A percentile compares a stretch with the other conserved stretches of the same genome.
Evolutionary conservation across 2,797 vertebrate genomes (phyloP).

Genomic region (Varecia variegata): DNA sequence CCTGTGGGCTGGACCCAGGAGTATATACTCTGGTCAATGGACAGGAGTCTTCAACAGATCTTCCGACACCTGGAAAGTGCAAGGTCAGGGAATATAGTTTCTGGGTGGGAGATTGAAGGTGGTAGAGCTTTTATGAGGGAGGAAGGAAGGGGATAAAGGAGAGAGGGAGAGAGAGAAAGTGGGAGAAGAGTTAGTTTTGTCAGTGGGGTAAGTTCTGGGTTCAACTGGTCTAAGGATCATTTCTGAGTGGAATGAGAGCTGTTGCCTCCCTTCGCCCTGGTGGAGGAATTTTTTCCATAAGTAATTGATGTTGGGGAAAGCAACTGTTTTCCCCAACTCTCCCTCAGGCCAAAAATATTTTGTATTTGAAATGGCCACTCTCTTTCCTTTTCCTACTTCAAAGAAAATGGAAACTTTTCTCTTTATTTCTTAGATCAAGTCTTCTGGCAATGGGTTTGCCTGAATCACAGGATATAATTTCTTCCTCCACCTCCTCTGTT

Average conservation of each 20-base stretch:
- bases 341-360: conserved; percentile 15
- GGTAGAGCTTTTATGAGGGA: neutral
- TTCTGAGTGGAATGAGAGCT: conserved; percentile 25
- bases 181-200: neutral
- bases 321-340: neutral
- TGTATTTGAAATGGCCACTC: neutral
- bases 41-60: conserved; percentile 53
- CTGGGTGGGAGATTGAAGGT: neutral
- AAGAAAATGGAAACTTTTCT: conserved; percentile 54
- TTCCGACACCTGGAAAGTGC: conserved; percentile 55
- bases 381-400: neutral
- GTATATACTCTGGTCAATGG: conserved; percentile 44
- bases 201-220: neutral
- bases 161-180: neutral
- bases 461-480: conserved; percentile 8
- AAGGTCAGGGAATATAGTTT: conserved; percentile 57
- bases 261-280: neutral
- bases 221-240: neutral
- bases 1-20: conserved; percentile 38
- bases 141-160: neutral
- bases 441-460: conserved; percentile 6
- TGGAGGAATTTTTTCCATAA: conserved; percentile 13
- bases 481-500: conserved; percentile 48
- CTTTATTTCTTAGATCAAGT: conserved; percentile 61
- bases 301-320: neutral